A percentile compares a stretch with the other conserved stretches of the same genome.
phyloP scores from a whole-genome alignment of 2,113 vertebrate species.

The Carassius carassius region DNA sequence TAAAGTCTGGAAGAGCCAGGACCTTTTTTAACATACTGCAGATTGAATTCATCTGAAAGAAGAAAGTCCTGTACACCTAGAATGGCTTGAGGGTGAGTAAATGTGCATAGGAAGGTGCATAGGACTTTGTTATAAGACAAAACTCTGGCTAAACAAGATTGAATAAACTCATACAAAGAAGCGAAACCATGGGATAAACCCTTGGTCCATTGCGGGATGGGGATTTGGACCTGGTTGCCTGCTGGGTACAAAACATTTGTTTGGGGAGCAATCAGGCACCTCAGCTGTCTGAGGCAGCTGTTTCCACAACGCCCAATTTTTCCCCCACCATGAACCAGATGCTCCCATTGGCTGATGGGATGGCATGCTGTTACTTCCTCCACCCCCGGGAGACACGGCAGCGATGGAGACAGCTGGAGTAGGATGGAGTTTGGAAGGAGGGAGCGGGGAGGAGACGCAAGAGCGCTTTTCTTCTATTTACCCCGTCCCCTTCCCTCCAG shows the following conservation, averaged over 20 bases:
- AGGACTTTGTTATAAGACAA: not conserved
- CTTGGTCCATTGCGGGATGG: constrained; percentile 7
- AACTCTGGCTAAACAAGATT: not conserved
- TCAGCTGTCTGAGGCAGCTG: constrained; percentile 41
- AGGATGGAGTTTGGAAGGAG: constrained; percentile 17
- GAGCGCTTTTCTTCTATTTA: constrained; percentile 18
- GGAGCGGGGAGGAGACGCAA: not conserved
- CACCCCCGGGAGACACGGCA: constrained; percentile 25
- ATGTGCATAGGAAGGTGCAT: not conserved
- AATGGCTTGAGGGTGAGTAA: no score
- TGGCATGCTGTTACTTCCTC: constrained; percentile 5
- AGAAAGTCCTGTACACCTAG: no score
- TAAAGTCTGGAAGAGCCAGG: no score
- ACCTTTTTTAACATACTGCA: no score
- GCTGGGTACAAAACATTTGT: constrained; percentile 47
- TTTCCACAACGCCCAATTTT: constrained; percentile 29
- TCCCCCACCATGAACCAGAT: not conserved
- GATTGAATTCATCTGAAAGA: no score
- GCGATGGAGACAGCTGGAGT: constrained; percentile 46
- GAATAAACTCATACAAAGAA: not conserved
- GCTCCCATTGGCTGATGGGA: constrained; percentile 43
- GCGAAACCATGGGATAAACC: not conserved
- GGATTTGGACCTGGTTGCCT: constrained; percentile 31
- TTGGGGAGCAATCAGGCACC: constrained; percentile 38
- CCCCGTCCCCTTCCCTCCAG: constrained; percentile 32